phyloP scores from a whole-genome alignment of 2,113 vertebrate genomes.

The Ceyx melanurus region DNA sequence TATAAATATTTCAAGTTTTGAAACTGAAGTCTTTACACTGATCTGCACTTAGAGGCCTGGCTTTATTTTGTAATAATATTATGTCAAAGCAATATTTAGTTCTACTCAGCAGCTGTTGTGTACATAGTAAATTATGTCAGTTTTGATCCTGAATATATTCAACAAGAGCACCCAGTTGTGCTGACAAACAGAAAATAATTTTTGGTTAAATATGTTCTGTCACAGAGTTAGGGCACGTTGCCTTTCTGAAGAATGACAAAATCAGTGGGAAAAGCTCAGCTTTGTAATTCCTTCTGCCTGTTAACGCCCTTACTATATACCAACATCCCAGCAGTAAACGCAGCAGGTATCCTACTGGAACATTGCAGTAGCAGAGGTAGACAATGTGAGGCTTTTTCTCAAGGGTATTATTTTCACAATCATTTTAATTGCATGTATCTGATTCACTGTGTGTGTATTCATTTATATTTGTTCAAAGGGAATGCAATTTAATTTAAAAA shows the following conservation, averaged over 20 bases:
- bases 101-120: conserved; percentile 5
- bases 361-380: neutral
- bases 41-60: neutral
- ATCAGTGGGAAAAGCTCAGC: neutral
- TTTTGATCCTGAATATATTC: conserved; percentile 6
- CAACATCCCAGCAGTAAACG: neutral
- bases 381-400: neutral
- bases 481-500: conserved; percentile 17
- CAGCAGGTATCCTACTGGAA: neutral
- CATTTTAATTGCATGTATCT: neutral
- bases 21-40: neutral
- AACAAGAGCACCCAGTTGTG: conserved; percentile 15
- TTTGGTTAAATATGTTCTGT: neutral
- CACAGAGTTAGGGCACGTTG: neutral
- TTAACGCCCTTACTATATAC: neutral
- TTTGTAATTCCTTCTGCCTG: neutral
- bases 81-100: neutral
- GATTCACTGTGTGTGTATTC: neutral
- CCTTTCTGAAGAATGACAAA: neutral
- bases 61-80: conserved; percentile 31
- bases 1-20: conserved; percentile 15
- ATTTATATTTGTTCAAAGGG: conserved; percentile 21
- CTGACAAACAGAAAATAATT: neutral
- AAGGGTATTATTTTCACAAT: conserved; percentile 24
- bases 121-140: conserved; percentile 21